Conservation (phyloP, 2,797 vertebrate genomes). For the Neopelma chrysocephalum region DNA sequence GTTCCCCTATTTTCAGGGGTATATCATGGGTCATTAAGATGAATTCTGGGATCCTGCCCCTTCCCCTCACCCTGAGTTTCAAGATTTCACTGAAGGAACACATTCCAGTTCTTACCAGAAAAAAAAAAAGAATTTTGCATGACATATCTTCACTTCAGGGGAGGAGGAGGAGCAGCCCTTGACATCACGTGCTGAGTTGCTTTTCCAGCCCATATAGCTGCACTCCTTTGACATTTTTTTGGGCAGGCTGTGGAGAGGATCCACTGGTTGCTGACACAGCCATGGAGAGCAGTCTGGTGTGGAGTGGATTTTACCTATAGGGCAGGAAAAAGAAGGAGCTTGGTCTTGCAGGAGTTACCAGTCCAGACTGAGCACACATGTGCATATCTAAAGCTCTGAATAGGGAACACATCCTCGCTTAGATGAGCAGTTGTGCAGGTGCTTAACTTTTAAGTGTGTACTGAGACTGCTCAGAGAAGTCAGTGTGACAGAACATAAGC, state of each 20-base stretch:
- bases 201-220: not conserved
- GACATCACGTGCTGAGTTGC: not conserved
- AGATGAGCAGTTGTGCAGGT: not conserved
- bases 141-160: not conserved
- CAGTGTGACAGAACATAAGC: not conserved
- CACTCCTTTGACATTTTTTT: not conserved
- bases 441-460: not conserved
- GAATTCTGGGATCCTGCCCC: not conserved
- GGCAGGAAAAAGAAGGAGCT: not conserved
- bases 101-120: not conserved
- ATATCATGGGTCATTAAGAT: not conserved
- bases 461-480: not conserved
- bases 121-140: not conserved
- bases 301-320: not conserved
- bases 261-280: not conserved
- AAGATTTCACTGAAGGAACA: not conserved
- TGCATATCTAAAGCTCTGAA: not conserved
- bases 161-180: not conserved
- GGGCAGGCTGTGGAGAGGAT: not conserved
- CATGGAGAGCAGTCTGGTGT: not conserved
- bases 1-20: slow-evolving; percentile 55
- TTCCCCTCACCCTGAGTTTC: not conserved
- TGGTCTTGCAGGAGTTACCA: not conserved
- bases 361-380: not conserved
- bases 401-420: not conserved